These are phyloP conservation scores for Ophion ellenae DNA, from an alignment of 2,888 invertebrate species.

Conservation along the genomic window DNA sequence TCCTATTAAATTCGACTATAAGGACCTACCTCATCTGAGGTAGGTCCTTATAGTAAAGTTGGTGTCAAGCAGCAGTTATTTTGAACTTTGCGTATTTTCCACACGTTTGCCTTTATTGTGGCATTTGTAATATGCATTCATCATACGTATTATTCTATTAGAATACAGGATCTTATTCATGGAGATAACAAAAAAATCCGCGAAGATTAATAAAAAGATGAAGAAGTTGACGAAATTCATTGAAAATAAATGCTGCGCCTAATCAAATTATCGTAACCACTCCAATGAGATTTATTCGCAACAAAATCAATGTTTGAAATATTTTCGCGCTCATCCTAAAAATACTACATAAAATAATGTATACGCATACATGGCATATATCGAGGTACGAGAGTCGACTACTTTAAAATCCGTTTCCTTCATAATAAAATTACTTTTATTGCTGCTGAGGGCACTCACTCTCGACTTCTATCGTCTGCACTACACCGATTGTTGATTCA, in stretches of 20 bases:
- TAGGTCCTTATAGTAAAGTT: too few relatives aligned
- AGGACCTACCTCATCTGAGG: too few relatives aligned
- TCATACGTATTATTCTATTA: not conserved
- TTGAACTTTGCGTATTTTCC: too few relatives aligned
- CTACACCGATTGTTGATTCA: conserved; percentile 60
- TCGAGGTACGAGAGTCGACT: conserved; percentile 25
- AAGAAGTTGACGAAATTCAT: not conserved
- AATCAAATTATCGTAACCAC: not conserved
- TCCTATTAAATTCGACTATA: too few relatives aligned
- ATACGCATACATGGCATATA: not conserved
- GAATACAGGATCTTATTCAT: not conserved
- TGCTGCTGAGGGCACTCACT: conserved; percentile 39
- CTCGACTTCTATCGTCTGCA: conserved; percentile 44
- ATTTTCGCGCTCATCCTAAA: not conserved
- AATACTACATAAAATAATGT: conserved; percentile 15
- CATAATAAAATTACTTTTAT: conserved; percentile 58
- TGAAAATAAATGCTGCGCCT: not conserved
- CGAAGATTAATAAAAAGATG: not conserved
- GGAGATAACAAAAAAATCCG: too few relatives aligned
- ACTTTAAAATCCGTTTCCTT: conserved; percentile 51
- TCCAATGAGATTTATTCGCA: not conserved
- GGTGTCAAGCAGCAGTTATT: too few relatives aligned
- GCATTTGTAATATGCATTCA: too few relatives aligned
- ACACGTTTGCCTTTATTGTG: too few relatives aligned
- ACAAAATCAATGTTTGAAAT: not conserved